phyloP scores from a whole-genome alignment of 2,113 vertebrate genomes.

The Ictalurus punctatus region DNA sequence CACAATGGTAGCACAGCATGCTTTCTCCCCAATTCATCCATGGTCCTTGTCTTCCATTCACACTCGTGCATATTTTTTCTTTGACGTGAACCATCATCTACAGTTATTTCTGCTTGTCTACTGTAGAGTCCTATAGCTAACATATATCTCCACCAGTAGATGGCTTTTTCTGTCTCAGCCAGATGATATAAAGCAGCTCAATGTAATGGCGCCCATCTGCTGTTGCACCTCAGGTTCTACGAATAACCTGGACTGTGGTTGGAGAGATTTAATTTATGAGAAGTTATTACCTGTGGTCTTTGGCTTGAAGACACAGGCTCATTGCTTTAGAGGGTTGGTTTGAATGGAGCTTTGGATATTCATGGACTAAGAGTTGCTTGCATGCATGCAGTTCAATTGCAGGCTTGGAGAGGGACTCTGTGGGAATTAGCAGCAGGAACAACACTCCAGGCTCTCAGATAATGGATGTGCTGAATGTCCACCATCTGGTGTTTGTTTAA shows the following conservation, averaged over 20 bases:
- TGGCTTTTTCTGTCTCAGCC: not conserved
- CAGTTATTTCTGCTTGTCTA: conserved; percentile 28
- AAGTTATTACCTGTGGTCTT: conserved; percentile 29
- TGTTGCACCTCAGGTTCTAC: not conserved
- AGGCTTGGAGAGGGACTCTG: conserved; percentile 81
- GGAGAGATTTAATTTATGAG: not conserved
- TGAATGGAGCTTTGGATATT: conserved; percentile 42
- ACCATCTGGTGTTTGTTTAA: conserved; percentile 94
- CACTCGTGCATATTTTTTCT: conserved; percentile 37
- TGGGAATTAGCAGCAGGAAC: conserved; percentile 84
- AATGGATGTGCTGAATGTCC: conserved; percentile 84
- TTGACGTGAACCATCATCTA: conserved; percentile 25
- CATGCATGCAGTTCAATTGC: conserved; percentile 84
- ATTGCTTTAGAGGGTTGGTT: conserved; percentile 1
- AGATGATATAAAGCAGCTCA: conserved; percentile 1
- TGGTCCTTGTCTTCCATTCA: conserved; percentile 38
- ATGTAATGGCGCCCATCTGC: conserved; percentile 4
- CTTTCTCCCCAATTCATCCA: conserved; percentile 43
- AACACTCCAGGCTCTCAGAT: conserved; percentile 79
- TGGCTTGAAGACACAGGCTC: not conserved
- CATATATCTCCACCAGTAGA: not conserved
- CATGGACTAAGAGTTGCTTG: conserved; percentile 72
- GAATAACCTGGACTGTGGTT: not conserved
- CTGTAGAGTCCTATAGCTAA: not conserved
- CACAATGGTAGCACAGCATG: conserved; percentile 54